These are phyloP conservation scores for Lycopodina hypogea DNA, from an alignment of 37 sponge, comb jelly and placozoan species.

Conservation along the genomic window DNA sequence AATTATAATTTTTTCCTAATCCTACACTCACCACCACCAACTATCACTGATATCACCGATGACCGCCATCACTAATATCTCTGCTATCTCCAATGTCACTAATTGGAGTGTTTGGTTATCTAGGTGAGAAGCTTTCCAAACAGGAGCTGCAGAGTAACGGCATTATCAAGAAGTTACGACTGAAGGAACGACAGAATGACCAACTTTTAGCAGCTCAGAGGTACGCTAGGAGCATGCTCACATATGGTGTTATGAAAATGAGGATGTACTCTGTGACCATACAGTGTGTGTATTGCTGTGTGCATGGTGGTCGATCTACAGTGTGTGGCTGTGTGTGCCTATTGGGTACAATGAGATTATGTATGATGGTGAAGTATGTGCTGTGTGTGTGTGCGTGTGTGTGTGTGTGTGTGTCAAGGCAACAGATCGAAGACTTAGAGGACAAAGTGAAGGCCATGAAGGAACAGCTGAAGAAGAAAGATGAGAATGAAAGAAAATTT, in stretches of 20 bases:
- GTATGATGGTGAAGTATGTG: neutral
- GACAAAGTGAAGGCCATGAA: conserved; percentile 47
- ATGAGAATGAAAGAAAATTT: conserved; percentile 73
- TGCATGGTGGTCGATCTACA: no score
- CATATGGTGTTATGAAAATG: no score
- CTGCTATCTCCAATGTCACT: no score
- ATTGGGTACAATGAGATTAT: neutral
- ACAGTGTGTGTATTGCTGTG: neutral
- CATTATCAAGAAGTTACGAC: conserved; percentile 87
- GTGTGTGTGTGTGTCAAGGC: conserved; percentile 44
- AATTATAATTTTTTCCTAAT: no score
- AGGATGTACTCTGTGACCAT: neutral
- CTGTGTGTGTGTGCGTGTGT: conserved; percentile 8
- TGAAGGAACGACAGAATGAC: conserved; percentile 79
- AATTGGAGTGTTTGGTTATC: neutral
- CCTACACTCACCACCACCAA: no score
- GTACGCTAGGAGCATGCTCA: no score
- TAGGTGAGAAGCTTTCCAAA: conserved; percentile 86
- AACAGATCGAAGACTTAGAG: conserved; percentile 65
- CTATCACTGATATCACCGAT: no score
- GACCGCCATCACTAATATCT: no score
- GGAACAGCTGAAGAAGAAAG: conserved; percentile 68
- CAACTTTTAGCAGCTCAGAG: conserved; percentile 62
- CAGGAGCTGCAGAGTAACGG: conserved; percentile 80
- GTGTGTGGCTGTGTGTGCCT: neutral